Conservation (phyloP, 1,140 invertebrate genomes). For the Campoletis sonorensis region DNA sequence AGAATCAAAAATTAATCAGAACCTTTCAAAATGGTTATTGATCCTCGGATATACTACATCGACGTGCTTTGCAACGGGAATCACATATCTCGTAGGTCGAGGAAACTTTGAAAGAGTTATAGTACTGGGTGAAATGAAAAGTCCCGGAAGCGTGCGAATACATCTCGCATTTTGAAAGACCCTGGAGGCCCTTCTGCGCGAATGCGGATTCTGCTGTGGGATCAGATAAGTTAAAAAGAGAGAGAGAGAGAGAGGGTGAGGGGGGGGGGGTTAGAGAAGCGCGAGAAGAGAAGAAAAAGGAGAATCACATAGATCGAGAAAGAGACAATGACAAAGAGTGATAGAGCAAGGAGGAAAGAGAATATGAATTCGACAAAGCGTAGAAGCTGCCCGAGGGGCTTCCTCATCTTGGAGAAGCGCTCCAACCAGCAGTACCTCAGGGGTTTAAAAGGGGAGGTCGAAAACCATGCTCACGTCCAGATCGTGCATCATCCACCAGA, state of each 20-base stretch:
- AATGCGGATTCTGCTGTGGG: constrained; percentile 45
- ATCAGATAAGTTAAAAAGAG: background rate
- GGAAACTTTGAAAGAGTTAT: constrained; percentile 28
- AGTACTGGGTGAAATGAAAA: constrained; percentile 24
- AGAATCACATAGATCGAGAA: background rate
- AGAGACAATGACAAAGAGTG: constrained; percentile 15
- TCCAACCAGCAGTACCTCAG: constrained; percentile 46
- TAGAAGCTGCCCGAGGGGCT: constrained; percentile 9
- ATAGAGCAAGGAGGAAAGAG: background rate
- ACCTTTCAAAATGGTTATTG: constrained; percentile 2
- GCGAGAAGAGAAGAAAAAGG: background rate
- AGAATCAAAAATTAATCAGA: background rate
- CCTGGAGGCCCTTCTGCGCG: background rate
- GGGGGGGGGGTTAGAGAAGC: too few relatives aligned
- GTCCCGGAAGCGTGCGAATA: constrained; percentile 21
- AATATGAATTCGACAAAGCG: constrained; percentile 43
- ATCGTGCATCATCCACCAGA: constrained; percentile 62
- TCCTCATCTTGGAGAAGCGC: constrained; percentile 36
- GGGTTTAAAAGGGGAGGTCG: constrained; percentile 36
- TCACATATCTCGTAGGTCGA: background rate
- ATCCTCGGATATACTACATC: constrained; percentile 11
- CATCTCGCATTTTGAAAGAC: constrained; percentile 19
- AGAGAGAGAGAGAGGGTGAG: constrained; percentile 14
- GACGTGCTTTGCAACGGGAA: constrained; percentile 8
- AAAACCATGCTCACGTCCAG: constrained; percentile 53